phyloP scores from a whole-genome alignment of 2,888 invertebrate genomes.

The Sarcophaga subvicina region DNA sequence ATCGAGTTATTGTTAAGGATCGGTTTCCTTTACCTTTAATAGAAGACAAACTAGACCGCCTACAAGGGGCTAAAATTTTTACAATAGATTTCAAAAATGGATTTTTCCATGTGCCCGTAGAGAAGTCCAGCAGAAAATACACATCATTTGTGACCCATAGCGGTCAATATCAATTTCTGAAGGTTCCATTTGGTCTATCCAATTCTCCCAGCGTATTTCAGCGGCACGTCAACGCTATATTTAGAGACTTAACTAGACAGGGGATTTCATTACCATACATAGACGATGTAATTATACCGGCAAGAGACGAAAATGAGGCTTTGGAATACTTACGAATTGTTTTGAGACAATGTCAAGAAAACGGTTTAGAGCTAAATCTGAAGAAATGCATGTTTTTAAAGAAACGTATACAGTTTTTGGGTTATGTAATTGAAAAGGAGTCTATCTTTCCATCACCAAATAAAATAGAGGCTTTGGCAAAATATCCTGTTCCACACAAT shows the following conservation, averaged over 20 bases:
- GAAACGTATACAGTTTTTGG: constrained; percentile 63
- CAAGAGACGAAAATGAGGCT: too few relatives aligned
- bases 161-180: constrained; percentile 73
- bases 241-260: constrained; percentile 53
- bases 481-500: constrained; percentile 71
- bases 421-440: constrained; percentile 63
- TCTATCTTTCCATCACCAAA: constrained; percentile 68
- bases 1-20: constrained; percentile 68
- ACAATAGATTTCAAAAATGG: constrained; percentile 73
- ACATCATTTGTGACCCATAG: constrained; percentile 73
- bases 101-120: constrained; percentile 42
- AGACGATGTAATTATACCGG: constrained; percentile 74
- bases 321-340: constrained; percentile 60
- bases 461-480: constrained; percentile 71
- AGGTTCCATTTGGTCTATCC: constrained; percentile 78
- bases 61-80: constrained; percentile 73
- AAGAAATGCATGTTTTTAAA: constrained; percentile 68
- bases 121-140: constrained; percentile 12
- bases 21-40: constrained; percentile 73
- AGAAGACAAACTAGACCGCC: constrained; percentile 74
- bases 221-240: constrained; percentile 68
- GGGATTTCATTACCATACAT: constrained; percentile 69
- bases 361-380: constrained; percentile 62
- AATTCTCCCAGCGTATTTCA: constrained; percentile 74
- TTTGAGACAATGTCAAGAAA: constrained; percentile 51